Evolutionary conservation across 2,888 invertebrate species (phyloP).

Genomic region (Pristionchus japonicus): DNA sequence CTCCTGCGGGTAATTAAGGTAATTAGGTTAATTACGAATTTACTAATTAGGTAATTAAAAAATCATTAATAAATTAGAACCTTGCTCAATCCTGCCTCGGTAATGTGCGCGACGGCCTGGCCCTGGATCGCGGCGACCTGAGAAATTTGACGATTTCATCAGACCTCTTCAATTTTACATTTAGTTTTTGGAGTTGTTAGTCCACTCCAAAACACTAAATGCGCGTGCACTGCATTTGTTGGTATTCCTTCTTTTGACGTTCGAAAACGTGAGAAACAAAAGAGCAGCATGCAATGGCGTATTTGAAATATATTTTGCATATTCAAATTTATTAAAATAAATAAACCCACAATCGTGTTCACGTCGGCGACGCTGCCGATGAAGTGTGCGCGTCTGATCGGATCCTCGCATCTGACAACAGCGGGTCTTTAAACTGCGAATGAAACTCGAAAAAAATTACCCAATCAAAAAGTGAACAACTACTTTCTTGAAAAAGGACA

Average conservation of each 20-base stretch:
- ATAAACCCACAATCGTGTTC: conserved; percentile 59
- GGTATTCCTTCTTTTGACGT: too few relatives aligned
- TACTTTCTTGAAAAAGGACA: too few relatives aligned
- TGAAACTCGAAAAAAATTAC: too few relatives aligned
- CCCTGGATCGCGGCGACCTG: conserved; percentile 18
- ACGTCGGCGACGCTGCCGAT: conserved; percentile 65
- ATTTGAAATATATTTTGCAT: neutral
- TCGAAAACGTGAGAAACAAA: too few relatives aligned
- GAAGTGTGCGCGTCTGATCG: conserved; percentile 50
- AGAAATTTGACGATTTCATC: too few relatives aligned
- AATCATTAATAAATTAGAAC: neutral
- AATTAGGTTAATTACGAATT: neutral
- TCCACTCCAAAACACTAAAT: too few relatives aligned
- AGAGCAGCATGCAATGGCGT: too few relatives aligned
- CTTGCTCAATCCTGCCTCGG: conserved; percentile 32
- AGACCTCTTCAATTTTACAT: too few relatives aligned
- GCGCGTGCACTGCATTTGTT: too few relatives aligned
- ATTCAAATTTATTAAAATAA: conserved; percentile 23
- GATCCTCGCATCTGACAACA: conserved; percentile 48
- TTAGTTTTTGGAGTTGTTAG: neutral
- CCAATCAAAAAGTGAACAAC: too few relatives aligned
- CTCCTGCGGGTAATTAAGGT: neutral
- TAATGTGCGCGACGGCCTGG: neutral
- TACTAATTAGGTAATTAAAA: neutral
- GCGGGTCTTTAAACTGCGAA: too few relatives aligned